phyloP scores from a whole-genome alignment of 2,113 vertebrate species.

The Balaenoptera acutorostrata region DNA sequence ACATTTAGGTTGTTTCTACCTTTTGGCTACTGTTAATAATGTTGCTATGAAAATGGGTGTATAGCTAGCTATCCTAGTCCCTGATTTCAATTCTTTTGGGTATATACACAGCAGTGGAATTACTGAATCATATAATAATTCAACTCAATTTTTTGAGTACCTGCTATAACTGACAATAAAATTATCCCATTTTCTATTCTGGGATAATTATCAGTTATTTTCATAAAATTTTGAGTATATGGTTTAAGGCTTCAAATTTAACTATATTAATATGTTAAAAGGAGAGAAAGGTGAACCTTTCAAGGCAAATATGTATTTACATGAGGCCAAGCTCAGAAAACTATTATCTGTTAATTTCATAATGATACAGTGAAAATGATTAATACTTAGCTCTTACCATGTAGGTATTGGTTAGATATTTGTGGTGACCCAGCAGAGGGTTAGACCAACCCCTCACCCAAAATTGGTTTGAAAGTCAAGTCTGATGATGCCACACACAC shows the following conservation, averaged over 20 bases:
- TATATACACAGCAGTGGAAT: not conserved
- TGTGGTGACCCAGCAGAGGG: not conserved
- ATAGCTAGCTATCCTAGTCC: not conserved
- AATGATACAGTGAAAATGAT: not conserved
- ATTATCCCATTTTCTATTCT: not conserved
- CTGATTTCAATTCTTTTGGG: not conserved
- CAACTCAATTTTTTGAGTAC: not conserved
- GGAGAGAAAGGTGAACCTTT: not conserved
- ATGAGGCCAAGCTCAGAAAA: not conserved
- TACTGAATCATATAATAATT: not conserved
- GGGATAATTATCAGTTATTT: not conserved
- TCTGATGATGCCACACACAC: not conserved
- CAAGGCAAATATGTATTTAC: not conserved
- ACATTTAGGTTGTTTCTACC: not conserved
- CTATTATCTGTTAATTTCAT: not conserved
- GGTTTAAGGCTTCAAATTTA: not conserved
- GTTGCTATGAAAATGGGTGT: not conserved
- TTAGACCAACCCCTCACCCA: not conserved
- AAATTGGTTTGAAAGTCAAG: not conserved
- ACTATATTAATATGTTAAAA: not conserved
- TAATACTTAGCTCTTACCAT: not conserved
- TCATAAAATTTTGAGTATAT: not conserved
- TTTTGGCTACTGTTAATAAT: not conserved
- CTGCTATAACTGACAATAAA: not conserved
- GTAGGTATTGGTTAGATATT: not conserved